These are phyloP conservation scores for Chirona hameri DNA, from an alignment of 2,888 invertebrate species.

Conservation along the genomic window DNA sequence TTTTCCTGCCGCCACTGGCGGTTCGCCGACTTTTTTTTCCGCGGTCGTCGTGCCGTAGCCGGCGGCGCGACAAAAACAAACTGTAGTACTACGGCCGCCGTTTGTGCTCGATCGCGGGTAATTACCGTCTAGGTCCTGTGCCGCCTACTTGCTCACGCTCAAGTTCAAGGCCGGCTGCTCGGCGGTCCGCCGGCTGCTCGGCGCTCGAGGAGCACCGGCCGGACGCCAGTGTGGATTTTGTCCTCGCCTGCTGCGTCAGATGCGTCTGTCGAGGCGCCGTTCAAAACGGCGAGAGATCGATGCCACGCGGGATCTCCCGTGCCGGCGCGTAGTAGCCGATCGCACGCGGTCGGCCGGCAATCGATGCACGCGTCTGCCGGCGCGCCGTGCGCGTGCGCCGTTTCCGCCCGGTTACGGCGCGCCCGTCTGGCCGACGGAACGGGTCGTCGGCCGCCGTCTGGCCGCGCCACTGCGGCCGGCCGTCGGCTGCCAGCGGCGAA, in stretches of 20 bases:
- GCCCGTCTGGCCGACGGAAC: background rate
- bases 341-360: background rate
- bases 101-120: background rate
- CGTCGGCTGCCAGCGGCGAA: background rate
- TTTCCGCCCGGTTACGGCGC: background rate
- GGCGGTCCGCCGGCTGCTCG: background rate
- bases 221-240: background rate
- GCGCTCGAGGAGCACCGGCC: background rate
- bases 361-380: background rate
- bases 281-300: background rate
- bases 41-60: background rate
- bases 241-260: background rate
- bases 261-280: background rate
- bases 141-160: background rate
- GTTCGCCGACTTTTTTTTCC: background rate
- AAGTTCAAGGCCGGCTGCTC: background rate
- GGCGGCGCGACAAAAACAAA: background rate
- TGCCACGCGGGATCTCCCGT: constrained; percentile 1
- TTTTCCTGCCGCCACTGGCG: background rate
- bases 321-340: background rate
- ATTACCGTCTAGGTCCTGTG: background rate
- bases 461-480: background rate
- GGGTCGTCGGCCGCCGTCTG: background rate
- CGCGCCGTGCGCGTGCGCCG: constrained; percentile 3
- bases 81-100: background rate